Base-by-base conservation (phyloP, 2,113 vertebrate species). In the Poeciliopsis occidentalis region DNA sequence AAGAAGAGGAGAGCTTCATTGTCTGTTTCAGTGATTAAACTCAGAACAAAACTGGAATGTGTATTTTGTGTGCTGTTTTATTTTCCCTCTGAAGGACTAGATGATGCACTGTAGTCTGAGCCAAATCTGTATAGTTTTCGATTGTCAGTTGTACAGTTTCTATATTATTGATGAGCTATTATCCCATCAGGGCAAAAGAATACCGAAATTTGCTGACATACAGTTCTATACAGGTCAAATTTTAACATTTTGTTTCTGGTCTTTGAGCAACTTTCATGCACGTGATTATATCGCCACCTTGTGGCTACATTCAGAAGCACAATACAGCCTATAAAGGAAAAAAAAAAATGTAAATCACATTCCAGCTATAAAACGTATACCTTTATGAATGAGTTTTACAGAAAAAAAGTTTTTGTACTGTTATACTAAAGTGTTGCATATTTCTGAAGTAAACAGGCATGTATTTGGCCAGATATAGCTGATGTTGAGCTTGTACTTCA, bases 1-100 rank as follows among this genome's bases (percentile, higher is more conserved):
- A 90, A 88, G 78, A 89, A 83, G 87, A 81, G 82, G 71, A 88
- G 83, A 86, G 75, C 88, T 91, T 91, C 91, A 92, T 85, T 89
- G 85, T 89, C 80, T 69, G 92, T 93, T 92, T 94, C 92, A 94
- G 92, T 91, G 84, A 94, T 92, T 93, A 93, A 93, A 94, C 88
- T 91, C 89, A 79, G 85, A 92, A 87, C 84, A 88, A 89, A 93
- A 91, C 88, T 91, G 88, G 85, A 90, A 82, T 76, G 84, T 73
- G 71, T 89, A 66, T 65, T 32, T 74, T 32, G 67, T 37, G 70
- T 78, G 32, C 41, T 88, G 34, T 85, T 30, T 78, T 32, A 31
- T 51, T 61, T 12, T 62, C 30, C 47, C 41, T 84, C 65, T 72
- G 66, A 30, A 64, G 31, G 7, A 13, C 13, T 26, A 44, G 17